Conservation (phyloP, 2,888 invertebrate species). For the Trachelus troglodyta region DNA sequence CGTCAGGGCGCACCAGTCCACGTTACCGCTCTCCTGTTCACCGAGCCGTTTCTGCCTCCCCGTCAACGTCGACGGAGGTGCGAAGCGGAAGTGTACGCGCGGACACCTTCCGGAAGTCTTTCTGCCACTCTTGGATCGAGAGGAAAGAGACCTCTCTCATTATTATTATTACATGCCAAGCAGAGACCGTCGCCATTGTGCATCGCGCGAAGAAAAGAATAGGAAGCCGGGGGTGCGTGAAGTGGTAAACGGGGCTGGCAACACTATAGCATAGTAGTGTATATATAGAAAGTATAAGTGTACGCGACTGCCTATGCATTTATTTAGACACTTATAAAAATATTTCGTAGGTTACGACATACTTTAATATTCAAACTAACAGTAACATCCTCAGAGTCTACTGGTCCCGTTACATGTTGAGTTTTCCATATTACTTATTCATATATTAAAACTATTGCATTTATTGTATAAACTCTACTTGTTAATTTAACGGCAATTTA, state of each 20-base stretch:
- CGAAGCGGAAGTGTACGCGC: conserved; percentile 55
- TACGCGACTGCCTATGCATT: neutral
- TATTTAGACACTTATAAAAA: neutral
- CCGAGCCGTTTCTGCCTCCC: conserved; percentile 31
- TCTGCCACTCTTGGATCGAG: conserved; percentile 9
- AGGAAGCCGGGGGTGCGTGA: conserved; percentile 33
- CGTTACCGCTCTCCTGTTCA: conserved; percentile 21
- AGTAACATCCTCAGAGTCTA: neutral
- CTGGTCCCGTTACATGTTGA: neutral
- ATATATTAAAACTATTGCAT: neutral
- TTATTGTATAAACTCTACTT: neutral
- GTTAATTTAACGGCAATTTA: neutral
- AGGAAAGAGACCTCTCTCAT: conserved; percentile 40
- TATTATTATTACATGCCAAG: conserved; percentile 55
- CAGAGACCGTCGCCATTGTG: conserved; percentile 22
- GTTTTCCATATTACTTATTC: neutral
- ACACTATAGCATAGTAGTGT: neutral
- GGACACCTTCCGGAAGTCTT: conserved; percentile 51
- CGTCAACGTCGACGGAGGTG: conserved; percentile 44
- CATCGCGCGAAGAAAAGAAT: conserved; percentile 27
- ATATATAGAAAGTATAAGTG: neutral
- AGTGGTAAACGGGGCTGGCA: conserved; percentile 28
- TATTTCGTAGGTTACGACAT: neutral
- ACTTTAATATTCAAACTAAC: neutral
- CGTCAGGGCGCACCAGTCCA: neutral